Evolutionary conservation across 2,797 vertebrate genomes (phyloP).

Genomic region (Bucorvus abyssinicus): DNA sequence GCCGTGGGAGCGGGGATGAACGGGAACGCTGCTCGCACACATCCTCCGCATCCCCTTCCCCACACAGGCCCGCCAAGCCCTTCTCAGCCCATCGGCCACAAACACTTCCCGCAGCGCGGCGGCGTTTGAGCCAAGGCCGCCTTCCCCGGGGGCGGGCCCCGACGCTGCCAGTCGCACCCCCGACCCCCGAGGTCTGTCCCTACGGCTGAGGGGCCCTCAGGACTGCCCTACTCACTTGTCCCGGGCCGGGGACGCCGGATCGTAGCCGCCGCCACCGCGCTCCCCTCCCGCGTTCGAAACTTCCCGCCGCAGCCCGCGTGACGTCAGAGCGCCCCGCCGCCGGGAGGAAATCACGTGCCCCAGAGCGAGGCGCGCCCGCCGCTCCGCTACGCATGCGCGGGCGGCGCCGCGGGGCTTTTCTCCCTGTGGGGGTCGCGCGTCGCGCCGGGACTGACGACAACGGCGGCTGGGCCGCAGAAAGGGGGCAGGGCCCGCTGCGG

Average conservation of each 20-base stretch:
- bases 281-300: neutral
- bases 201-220: neutral
- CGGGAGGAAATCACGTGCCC: neutral
- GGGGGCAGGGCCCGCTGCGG: neutral
- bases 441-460: neutral
- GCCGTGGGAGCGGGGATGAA: rapidly evolving
- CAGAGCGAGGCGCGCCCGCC: neutral
- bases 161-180: neutral
- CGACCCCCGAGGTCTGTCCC: no score
- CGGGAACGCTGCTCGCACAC: neutral
- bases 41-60: rapidly evolving
- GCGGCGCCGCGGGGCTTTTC: neutral
- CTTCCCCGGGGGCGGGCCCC: rapidly evolving
- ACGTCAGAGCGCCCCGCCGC: neutral
- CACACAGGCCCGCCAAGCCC: neutral
- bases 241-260: rapidly evolving
- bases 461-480: no score
- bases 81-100: rapidly evolving
- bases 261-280: rapidly evolving
- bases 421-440: neutral
- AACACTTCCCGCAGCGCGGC: neutral
- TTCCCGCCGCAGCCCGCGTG: neutral
- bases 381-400: neutral
- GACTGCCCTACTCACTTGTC: neutral
- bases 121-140: no score